Evolutionary conservation across 2,888 invertebrate species (phyloP).

Genomic region (Pomacea canaliculata): DNA sequence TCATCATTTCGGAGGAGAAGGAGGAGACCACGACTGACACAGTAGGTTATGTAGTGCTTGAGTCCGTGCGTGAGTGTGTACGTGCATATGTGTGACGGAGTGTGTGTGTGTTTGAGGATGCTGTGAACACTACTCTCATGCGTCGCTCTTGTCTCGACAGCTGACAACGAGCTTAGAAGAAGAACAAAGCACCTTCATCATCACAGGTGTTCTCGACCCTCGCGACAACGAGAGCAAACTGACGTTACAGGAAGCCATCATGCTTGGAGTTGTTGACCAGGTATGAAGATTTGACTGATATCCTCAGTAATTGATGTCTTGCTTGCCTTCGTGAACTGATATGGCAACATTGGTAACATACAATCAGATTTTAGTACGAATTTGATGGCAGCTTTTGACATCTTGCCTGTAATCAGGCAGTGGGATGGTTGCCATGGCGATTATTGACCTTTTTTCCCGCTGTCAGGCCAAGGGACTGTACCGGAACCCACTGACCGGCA

Average conservation of each 20-base stretch:
- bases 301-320: too few species aligned
- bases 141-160: constrained; percentile 30
- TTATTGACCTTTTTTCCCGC: too few species aligned
- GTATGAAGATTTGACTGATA: constrained; percentile 8
- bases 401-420: too few species aligned
- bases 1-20: constrained; percentile 34
- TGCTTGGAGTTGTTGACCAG: constrained; percentile 58
- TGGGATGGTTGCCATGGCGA: too few species aligned
- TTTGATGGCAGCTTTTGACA: too few species aligned
- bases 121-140: too few species aligned
- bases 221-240: constrained; percentile 40
- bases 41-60: constrained; percentile 14
- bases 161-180: constrained; percentile 59
- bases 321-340: too few species aligned
- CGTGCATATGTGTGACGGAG: constrained; percentile 38
- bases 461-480: constrained; percentile 43
- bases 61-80: constrained; percentile 32
- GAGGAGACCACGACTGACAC: constrained; percentile 41
- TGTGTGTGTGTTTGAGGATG: too few species aligned
- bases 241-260: constrained; percentile 59
- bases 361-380: too few species aligned
- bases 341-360: too few species aligned
- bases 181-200: constrained; percentile 61
- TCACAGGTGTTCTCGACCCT: constrained; percentile 55
- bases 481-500: constrained; percentile 51